Evolutionary conservation across 2,113 vertebrate species (phyloP).

Genomic region (Cyanocitta stelleri): DNA sequence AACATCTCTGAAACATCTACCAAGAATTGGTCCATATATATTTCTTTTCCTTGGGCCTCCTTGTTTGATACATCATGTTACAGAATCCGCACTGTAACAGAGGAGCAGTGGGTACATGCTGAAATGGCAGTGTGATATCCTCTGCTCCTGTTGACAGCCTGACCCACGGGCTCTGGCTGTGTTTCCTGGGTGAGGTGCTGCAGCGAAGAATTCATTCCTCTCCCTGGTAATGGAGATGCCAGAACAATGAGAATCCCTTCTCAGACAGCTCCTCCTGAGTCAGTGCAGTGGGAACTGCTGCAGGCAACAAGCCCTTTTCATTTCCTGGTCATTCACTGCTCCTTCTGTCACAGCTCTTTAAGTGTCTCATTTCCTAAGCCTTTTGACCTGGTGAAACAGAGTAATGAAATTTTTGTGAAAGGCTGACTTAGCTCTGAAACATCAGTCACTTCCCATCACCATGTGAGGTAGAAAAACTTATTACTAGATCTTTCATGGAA

Average conservation of each 20-base stretch:
- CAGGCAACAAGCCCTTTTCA: not conserved
- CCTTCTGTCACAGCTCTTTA: not conserved
- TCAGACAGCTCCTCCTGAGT: not conserved
- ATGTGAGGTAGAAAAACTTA: not conserved
- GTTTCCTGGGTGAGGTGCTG: not conserved
- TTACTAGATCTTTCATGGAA: not conserved
- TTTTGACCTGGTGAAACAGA: not conserved
- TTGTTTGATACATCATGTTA: too few species aligned
- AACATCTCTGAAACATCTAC: too few species aligned
- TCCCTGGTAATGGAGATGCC: not conserved
- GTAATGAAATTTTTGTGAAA: constrained; percentile 16
- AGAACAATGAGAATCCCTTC: not conserved
- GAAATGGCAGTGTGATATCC: not conserved
- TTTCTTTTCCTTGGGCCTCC: too few species aligned
- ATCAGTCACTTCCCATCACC: not conserved
- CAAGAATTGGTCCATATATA: too few species aligned
- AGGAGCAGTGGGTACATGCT: not conserved
- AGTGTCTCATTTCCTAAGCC: not conserved
- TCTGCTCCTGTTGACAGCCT: not conserved
- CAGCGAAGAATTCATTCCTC: not conserved
- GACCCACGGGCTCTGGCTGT: fast-evolving
- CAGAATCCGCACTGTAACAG: too few species aligned
- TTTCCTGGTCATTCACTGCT: not conserved
- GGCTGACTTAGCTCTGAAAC: not conserved
- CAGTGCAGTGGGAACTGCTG: not conserved